A percentile compares a stretch with the other conserved stretches of the same genome.
Conservation (phyloP, 2,888 invertebrate genomes). For the Alentia gelatinosa region DNA sequence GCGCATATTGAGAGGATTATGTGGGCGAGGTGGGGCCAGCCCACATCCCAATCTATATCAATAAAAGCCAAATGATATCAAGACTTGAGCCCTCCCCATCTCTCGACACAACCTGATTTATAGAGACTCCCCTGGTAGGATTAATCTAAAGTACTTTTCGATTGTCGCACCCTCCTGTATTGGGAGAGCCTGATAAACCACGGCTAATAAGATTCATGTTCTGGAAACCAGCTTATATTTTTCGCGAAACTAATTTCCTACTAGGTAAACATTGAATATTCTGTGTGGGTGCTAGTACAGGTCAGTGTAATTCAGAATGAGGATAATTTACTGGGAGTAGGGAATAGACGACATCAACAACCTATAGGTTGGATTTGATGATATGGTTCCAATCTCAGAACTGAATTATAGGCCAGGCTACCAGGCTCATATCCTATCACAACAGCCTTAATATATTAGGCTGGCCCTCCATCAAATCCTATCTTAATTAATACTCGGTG, state of each 20-base stretch:
- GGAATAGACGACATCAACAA: too few relatives aligned
- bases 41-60: slow-evolving; percentile 32
- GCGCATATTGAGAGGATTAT: slow-evolving; percentile 25
- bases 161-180: not conserved
- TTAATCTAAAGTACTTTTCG: slow-evolving; percentile 31
- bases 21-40: not conserved
- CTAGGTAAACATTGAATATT: too few relatives aligned
- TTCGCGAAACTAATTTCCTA: too few relatives aligned
- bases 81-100: slow-evolving; percentile 1
- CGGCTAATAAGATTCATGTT: not conserved
- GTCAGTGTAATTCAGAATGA: too few relatives aligned
- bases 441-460: not conserved
- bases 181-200: not conserved
- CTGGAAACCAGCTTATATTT: not conserved
- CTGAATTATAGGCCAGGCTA: not conserved
- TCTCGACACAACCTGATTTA: not conserved
- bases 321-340: too few relatives aligned
- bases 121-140: not conserved
- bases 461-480: not conserved
- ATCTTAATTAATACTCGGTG: not conserved
- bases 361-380: too few relatives aligned
- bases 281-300: too few relatives aligned
- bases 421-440: not conserved
- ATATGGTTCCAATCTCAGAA: too few relatives aligned
- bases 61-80: slow-evolving; percentile 19